These are phyloP conservation scores for Protonibea diacanthus DNA, from an alignment of 2,797 vertebrate genomes.

Conservation along the genomic window DNA sequence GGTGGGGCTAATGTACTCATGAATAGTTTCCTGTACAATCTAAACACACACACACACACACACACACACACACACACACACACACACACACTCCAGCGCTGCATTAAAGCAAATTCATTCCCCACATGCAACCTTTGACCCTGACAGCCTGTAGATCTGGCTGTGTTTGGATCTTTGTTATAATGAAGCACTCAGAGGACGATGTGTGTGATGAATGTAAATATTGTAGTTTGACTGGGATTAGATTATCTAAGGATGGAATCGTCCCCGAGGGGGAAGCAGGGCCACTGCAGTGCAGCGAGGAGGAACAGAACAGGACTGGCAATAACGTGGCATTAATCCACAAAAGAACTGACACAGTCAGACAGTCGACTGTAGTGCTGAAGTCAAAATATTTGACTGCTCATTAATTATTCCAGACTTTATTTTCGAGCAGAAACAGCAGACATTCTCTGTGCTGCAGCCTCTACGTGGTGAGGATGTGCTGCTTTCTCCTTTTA, in stretches of 20 bases:
- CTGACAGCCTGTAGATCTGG: not conserved
- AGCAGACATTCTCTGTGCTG: not conserved
- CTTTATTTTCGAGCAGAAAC: not conserved
- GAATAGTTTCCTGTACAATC: constrained; percentile 58
- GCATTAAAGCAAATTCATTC: not conserved
- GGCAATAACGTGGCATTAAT: not conserved
- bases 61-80: not conserved
- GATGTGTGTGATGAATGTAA: not conserved
- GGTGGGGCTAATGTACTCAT: constrained; percentile 62
- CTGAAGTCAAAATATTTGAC: not conserved
- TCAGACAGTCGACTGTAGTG: not conserved
- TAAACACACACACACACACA: constrained; percentile 17
- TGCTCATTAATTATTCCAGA: no score
- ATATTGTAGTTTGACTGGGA: not conserved
- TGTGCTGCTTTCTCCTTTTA: not conserved
- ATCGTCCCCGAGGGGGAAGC: not conserved
- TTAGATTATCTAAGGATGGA: not conserved
- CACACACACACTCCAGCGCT: not conserved
- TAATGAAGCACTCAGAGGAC: not conserved
- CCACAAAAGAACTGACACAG: not conserved
- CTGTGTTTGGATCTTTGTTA: not conserved
- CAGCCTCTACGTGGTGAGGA: not conserved
- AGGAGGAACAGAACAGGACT: not conserved
- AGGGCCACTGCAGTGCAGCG: not conserved
- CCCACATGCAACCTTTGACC: not conserved